These are phyloP conservation scores for Maccullochella peelii DNA, from an alignment of 2,113 vertebrate species.

Conservation along the genomic window DNA sequence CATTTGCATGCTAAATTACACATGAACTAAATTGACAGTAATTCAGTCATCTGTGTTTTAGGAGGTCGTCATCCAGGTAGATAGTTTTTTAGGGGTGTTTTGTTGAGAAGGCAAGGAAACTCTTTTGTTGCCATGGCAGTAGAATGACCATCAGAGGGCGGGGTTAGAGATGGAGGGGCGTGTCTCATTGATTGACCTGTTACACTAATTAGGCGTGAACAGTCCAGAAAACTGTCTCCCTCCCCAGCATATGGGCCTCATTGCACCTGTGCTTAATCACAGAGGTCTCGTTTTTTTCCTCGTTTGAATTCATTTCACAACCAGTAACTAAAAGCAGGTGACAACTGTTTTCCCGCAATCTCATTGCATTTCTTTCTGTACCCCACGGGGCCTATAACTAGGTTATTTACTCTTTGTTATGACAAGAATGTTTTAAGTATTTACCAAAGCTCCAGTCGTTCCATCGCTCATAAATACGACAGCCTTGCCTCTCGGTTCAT, in stretches of 20 bases:
- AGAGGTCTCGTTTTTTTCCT: constrained; percentile 39
- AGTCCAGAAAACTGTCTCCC: neutral
- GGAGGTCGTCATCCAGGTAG: neutral
- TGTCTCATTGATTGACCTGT: constrained; percentile 73
- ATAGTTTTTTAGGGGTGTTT: too few species aligned
- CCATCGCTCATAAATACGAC: constrained; percentile 50
- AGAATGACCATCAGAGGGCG: constrained; percentile 28
- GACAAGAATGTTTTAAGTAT: constrained; percentile 53
- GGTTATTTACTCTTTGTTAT: constrained; percentile 60
- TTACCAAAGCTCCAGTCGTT: constrained; percentile 55
- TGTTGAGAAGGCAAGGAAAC: too few species aligned
- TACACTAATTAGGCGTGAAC: constrained; percentile 60
- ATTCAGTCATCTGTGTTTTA: neutral
- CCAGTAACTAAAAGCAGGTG: constrained; percentile 52
- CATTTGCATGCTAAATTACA: neutral
- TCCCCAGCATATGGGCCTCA: constrained; percentile 11
- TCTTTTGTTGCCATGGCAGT: constrained; percentile 42
- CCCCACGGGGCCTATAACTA: constrained; percentile 44
- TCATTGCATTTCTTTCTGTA: neutral
- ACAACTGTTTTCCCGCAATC: constrained; percentile 43
- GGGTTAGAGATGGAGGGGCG: constrained; percentile 35
- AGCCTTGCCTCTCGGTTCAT: constrained; percentile 35
- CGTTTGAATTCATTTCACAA: constrained; percentile 34
- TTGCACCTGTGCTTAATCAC: constrained; percentile 32
- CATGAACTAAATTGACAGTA: neutral